Conservation (phyloP, 30 jellyfish, hydroid and myxozoan species). For the Aurelia coerulea region DNA sequence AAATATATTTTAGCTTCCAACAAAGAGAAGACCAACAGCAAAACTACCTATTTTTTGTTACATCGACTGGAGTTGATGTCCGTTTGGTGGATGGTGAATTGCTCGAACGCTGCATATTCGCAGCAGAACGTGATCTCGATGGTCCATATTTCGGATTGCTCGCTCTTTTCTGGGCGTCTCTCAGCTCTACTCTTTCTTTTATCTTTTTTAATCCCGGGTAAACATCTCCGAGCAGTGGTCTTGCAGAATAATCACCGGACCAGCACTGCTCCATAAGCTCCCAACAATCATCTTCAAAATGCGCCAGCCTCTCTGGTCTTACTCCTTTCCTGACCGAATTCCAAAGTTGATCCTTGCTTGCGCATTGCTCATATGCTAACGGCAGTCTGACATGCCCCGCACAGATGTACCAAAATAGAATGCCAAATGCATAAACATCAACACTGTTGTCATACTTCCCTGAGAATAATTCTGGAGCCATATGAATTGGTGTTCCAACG, state of each 20-base stretch:
- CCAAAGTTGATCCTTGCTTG: conserved; percentile 99
- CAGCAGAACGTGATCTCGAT: conserved; percentile 67
- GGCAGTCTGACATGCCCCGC: conserved; percentile 99
- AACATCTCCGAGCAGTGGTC: conserved; percentile 96
- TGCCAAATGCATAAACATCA: conserved; percentile 98
- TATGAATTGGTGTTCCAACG: conserved; percentile 98
- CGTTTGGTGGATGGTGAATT: conserved; percentile 23
- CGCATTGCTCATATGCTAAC: conserved; percentile 97
- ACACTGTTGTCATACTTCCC: conserved; percentile 99
- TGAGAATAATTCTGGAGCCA: conserved; percentile 99
- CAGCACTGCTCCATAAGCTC: conserved; percentile 98
- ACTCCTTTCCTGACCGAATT: conserved; percentile 98
- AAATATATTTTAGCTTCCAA: too few relatives aligned
- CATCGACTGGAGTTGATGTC: conserved; percentile 42
- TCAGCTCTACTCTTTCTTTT: conserved; percentile 89
- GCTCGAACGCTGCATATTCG: conserved; percentile 21
- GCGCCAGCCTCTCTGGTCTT: conserved; percentile 96
- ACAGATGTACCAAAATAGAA: conserved; percentile 96
- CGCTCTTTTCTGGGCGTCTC: conserved; percentile 98
- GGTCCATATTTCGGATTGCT: conserved; percentile 73
- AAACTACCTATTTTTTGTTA: conserved; percentile 38
- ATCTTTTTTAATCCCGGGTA: conserved; percentile 84
- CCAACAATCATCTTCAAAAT: conserved; percentile 99
- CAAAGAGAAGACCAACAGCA: not conserved
- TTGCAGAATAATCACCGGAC: conserved; percentile 90